phyloP scores from a whole-genome alignment of 2,888 invertebrate genomes.

The Camptogramma bilineatum region DNA sequence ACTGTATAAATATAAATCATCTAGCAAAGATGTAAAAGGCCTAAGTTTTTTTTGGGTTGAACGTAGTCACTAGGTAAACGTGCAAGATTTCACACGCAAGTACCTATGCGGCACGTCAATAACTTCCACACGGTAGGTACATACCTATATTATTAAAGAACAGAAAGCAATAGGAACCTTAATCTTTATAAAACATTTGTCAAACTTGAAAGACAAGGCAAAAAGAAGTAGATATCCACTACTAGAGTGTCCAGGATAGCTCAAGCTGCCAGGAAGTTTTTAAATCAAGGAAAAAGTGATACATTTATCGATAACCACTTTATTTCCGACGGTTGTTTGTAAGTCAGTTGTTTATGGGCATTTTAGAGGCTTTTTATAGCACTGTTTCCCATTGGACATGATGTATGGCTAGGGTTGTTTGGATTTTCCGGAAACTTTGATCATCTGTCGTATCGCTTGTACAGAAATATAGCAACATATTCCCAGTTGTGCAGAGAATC shows the following conservation, averaged over 20 bases:
- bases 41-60: too few relatives aligned
- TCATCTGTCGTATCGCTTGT: neutral
- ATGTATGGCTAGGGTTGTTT: constrained; percentile 54
- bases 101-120: too few relatives aligned
- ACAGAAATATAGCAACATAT: neutral
- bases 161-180: too few relatives aligned
- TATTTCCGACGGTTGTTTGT: constrained; percentile 44
- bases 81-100: too few relatives aligned
- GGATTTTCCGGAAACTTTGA: neutral
- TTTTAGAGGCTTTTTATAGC: constrained; percentile 62
- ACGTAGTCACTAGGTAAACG: too few relatives aligned
- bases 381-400: constrained; percentile 58
- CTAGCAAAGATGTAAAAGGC: too few relatives aligned
- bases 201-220: neutral
- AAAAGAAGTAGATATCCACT: neutral
- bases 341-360: constrained; percentile 55
- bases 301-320: constrained; percentile 41
- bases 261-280: constrained; percentile 17
- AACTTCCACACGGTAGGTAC: too few relatives aligned
- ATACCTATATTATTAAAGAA: too few relatives aligned
- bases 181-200: neutral
- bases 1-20: too few relatives aligned
- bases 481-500: too few relatives aligned
- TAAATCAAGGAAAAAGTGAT: constrained; percentile 15
- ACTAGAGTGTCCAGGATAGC: neutral